These are phyloP conservation scores for Netelia virgata DNA, from an alignment of 2,888 invertebrate species.

Conservation along the genomic window DNA sequence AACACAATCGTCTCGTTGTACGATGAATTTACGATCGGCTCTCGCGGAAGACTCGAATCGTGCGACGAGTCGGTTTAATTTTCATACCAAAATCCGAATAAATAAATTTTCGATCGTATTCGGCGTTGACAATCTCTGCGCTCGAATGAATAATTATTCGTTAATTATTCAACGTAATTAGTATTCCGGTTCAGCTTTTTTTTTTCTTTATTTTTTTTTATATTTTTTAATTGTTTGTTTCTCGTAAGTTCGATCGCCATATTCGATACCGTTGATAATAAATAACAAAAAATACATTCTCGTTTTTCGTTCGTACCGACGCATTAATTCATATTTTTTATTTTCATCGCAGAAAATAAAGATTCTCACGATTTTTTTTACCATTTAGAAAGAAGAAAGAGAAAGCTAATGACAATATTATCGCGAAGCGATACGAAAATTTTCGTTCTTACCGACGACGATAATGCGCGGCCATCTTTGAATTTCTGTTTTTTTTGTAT, in stretches of 20 bases:
- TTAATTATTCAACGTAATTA: neutral
- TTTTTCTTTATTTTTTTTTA: neutral
- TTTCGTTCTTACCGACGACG: neutral
- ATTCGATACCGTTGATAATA: no score
- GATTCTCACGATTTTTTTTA: neutral
- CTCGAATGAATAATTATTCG: neutral
- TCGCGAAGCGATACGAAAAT: neutral
- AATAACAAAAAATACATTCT: no score
- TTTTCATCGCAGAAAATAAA: no score
- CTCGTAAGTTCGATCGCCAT: neutral
- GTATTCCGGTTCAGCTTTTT: neutral
- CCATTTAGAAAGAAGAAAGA: neutral
- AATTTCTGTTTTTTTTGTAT: slow-evolving; percentile 12
- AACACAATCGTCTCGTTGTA: neutral
- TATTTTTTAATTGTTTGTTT: neutral
- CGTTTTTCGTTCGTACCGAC: no score
- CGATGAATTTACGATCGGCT: neutral
- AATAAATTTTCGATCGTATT: neutral
- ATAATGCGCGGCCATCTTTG: neutral
- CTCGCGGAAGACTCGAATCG: neutral
- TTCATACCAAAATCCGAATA: neutral
- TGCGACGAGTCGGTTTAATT: neutral
- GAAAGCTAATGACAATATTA: neutral
- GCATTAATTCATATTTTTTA: no score
- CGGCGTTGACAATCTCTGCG: neutral